Base-by-base conservation (phyloP, 2,113 vertebrate species). In the Stegastes partitus region DNA sequence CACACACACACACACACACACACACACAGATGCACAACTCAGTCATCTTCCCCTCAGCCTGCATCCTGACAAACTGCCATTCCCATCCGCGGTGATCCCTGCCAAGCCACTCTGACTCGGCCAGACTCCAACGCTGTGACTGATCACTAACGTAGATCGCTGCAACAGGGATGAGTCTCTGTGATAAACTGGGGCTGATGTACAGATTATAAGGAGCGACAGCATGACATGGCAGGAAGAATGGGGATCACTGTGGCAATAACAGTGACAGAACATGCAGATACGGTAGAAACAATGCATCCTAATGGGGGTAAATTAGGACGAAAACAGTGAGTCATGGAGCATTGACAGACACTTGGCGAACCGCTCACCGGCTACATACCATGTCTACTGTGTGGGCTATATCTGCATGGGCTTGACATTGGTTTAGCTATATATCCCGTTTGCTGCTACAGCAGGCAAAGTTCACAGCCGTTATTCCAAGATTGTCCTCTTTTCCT, bases 101-200 rank as follows among this genome's bases (percentile, higher is more conserved):
- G 79, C 75, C 84, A 83, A 83, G 50, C 51, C 26, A 34, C 37
- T 58, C 28, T 59, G 44, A 45, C 47, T 31, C 39, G 56, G 61
- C 61, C 45, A 37, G 37, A 57, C 61, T 87, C 58, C 68, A 85
- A 42, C 54, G 31, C 44, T 62, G 55, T 62, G 53, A 56, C 9
- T 59, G 62, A 76, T 88, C 68, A 74, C 86, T 87, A 86, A 79
- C 74, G 69, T 45, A 63, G 68, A 72, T 53, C 67, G 68, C 54
- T 87, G 72, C 74, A 42, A 42, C 42, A 16, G 18, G 56, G 37
- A 61, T 49, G 28, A 77, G 44, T 11, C 22, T 69, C 31, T 65
- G 50, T 77, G 73, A 80, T 73, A 37, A 73, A 59, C 28, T 53
- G 50, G 76, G 54, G 49, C 2, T 18, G 55, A 66, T 8, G 14